Conservation (phyloP, 2,797 vertebrate species). For the Glyptemys insculpta region DNA sequence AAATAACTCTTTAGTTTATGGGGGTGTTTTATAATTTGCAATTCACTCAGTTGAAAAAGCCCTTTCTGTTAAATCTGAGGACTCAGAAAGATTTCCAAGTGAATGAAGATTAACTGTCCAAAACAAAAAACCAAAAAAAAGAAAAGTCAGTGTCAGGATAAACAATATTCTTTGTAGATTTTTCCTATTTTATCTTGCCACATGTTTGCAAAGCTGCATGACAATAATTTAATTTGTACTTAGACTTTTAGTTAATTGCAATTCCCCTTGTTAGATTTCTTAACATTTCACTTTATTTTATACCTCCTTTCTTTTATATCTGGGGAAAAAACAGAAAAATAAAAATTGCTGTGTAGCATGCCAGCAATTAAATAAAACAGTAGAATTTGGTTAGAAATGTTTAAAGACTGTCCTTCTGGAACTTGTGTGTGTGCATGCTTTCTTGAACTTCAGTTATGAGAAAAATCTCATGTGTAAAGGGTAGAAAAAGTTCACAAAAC, state of each 20-base stretch:
- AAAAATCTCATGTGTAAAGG: neutral
- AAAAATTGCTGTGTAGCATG: fast-evolving
- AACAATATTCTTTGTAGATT: neutral
- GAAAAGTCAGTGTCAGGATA: neutral
- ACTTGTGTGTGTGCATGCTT: slow-evolving; percentile 3
- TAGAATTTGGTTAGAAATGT: slow-evolving; percentile 54
- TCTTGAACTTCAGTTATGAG: neutral
- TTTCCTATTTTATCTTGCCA: slow-evolving; percentile 16
- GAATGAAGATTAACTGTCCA: neutral
- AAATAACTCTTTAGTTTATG: neutral
- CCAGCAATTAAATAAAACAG: slow-evolving; percentile 41
- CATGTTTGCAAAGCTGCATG: slow-evolving; percentile 30
- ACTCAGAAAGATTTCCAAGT: neutral
- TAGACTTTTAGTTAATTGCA: slow-evolving; percentile 6
- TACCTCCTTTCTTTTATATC: slow-evolving; percentile 44
- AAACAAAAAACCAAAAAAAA: neutral
- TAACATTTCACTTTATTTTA: slow-evolving; percentile 51
- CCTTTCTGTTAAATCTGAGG: neutral
- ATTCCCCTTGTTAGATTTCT: neutral
- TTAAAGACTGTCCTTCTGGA: slow-evolving; percentile 59
- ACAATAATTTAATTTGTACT: neutral
- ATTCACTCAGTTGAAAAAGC: slow-evolving; percentile 15
- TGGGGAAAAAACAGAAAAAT: slow-evolving; percentile 15
- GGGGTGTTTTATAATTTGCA: fast-evolving
- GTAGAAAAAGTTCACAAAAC: neutral